These are phyloP conservation scores for Nesidiocoris tenuis DNA, from an alignment of 2,888 invertebrate species.

Conservation along the genomic window DNA sequence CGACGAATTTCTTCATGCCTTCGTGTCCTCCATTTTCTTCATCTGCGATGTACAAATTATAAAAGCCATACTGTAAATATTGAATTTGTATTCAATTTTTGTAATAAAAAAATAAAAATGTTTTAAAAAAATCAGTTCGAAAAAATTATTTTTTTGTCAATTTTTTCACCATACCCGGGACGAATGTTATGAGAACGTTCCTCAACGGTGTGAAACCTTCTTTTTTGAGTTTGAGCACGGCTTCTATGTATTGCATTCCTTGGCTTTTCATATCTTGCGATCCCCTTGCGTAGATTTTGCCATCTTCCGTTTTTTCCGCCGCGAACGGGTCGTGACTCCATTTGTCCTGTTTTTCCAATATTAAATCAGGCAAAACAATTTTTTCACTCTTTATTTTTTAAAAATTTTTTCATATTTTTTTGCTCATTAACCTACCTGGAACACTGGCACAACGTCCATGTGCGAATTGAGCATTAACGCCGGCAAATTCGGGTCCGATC, in stretches of 20 bases:
- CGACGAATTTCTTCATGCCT: conserved; percentile 76
- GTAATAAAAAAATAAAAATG: too few relatives aligned
- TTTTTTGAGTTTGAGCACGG: conserved; percentile 63
- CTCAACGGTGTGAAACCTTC: conserved; percentile 60
- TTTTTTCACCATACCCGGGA: conserved; percentile 61
- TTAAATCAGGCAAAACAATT: too few relatives aligned
- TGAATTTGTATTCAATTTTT: too few relatives aligned
- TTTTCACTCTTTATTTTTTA: too few relatives aligned
- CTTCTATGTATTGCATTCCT: conserved; percentile 74
- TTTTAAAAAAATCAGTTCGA: too few relatives aligned
- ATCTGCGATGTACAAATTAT: conserved; percentile 66
- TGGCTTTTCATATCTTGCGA: conserved; percentile 86
- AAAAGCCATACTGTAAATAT: too few relatives aligned
- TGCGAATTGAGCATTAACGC: conserved; percentile 87
- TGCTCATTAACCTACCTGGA: too few relatives aligned
- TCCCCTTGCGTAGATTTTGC: conserved; percentile 86
- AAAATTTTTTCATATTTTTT: too few relatives aligned
- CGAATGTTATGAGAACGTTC: conserved; percentile 69
- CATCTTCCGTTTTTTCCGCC: conserved; percentile 72
- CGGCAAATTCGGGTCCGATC: conserved; percentile 68
- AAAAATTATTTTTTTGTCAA: too few relatives aligned
- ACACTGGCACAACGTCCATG: conserved; percentile 96
- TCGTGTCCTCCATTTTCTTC: conserved; percentile 82
- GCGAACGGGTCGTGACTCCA: conserved; percentile 89
- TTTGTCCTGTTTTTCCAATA: conserved; percentile 78